phyloP scores from a whole-genome alignment of 37 sponge, comb jelly and placozoan genomes.

The Dysidea cf. avara region DNA sequence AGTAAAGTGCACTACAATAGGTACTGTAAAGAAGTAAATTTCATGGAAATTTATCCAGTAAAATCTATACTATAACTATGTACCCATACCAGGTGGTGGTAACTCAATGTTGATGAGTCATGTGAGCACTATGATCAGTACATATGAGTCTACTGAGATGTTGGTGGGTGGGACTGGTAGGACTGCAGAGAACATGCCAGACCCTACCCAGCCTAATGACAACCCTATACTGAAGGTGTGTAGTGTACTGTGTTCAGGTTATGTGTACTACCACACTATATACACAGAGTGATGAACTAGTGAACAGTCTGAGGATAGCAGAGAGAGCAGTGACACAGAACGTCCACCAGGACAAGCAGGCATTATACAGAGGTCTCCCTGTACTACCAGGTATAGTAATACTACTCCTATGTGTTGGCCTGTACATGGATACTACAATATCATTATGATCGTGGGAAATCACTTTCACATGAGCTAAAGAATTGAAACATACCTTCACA shows the following conservation, averaged over 20 bases:
- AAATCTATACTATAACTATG: too few species aligned
- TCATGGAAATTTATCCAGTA: too few species aligned
- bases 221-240: constrained; percentile 67
- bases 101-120: too few species aligned
- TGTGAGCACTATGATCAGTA: background rate
- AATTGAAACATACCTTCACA: too few species aligned
- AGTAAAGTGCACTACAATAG: too few species aligned
- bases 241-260: background rate
- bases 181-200: constrained; percentile 13
- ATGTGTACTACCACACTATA: background rate
- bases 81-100: too few species aligned
- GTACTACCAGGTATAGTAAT: constrained; percentile 53
- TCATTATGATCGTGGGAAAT: too few species aligned
- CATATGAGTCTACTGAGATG: background rate
- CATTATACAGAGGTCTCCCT: constrained; percentile 77
- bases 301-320: constrained; percentile 65
- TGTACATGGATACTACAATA: too few species aligned
- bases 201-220: constrained; percentile 72
- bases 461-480: too few species aligned
- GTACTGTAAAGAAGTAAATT: too few species aligned
- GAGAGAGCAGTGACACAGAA: constrained; percentile 92
- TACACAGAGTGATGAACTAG: constrained; percentile 19
- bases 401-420: too few species aligned
- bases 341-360: constrained; percentile 84
- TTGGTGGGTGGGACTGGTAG: background rate